Base-by-base conservation (phyloP, 2,113 vertebrate species). In the Ptilonorhynchus violaceus region DNA sequence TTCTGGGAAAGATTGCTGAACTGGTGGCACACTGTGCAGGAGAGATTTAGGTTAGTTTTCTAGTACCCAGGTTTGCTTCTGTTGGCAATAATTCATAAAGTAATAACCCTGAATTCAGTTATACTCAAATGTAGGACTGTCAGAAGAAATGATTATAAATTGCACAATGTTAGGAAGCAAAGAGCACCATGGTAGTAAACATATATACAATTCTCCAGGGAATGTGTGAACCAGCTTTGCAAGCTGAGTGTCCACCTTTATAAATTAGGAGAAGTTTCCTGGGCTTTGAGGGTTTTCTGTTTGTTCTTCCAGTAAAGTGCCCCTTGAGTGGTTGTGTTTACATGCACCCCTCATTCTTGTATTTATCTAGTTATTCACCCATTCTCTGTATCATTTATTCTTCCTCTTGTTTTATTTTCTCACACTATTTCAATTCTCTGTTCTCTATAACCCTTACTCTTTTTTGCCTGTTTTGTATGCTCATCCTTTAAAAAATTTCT, bases 141-240 rank as follows among this genome's bases (percentile, higher is more conserved):
- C 35, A 37, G 10, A 46, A 52, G 52, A 22, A 80, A 80, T 59
- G 1, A 23, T 8, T 35, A n/a, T 73, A 55, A 77, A 70, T 10
- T 59, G 52, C 60, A 70, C 47, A 35, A 49, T 15, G 8, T 37
- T 68, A 70, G 37, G 37, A 33, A 77, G 19, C 37, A 72, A 52
- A 37, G 23, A 24, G 21, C n/a, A 17, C 53, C 1, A 0, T 46
- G 33, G 33, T 41, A 52, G 30, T 11, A n/a, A 37, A n/a, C 3
- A 2, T 16, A 16, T 24, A 8, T 28, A 27, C 9, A 58, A 0
- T 50, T 81, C 55, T 27, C 22, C 53, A 47, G 37, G 67, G 42
- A 72, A 31, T 6, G 13, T 21, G 18, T 12, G n/a, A 83, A 14
- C 6, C 1, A 6, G 14, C n/a, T 69, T 39, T 80, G 25, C 46